Evolutionary conservation across 2,888 invertebrate genomes (phyloP).

Genomic region (Cynaeus angustus): DNA sequence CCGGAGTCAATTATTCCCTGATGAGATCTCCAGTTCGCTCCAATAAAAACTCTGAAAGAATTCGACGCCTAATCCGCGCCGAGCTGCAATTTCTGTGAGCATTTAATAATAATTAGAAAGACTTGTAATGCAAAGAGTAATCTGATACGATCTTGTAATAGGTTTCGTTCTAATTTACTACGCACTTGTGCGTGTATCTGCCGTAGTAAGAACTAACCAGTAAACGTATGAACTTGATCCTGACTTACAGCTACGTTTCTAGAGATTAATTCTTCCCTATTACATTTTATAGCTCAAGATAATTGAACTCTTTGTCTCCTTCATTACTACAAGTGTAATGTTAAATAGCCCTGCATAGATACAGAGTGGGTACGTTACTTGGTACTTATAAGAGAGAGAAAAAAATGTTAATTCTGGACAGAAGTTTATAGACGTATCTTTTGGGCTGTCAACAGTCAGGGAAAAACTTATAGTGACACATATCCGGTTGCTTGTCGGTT

Average conservation of each 20-base stretch:
- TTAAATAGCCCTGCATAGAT: slow-evolving; percentile 34
- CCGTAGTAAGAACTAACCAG: slow-evolving; percentile 37
- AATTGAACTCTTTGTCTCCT: slow-evolving; percentile 55
- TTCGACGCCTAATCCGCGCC: slow-evolving; percentile 10
- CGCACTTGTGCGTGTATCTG: slow-evolving; percentile 26
- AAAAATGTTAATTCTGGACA: too few relatives aligned
- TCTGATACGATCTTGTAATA: slow-evolving; percentile 34
- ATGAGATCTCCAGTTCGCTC: slow-evolving; percentile 6
- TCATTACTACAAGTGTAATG: slow-evolving; percentile 46
- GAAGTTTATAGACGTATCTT: slow-evolving; percentile 1
- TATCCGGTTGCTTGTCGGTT: slow-evolving; percentile 46
- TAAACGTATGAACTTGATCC: slow-evolving; percentile 47
- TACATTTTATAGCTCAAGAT: slow-evolving; percentile 50
- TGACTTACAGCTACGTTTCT: slow-evolving; percentile 46
- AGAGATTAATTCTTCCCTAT: slow-evolving; percentile 52
- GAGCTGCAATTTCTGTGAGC: slow-evolving; percentile 16
- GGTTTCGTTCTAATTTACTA: slow-evolving; percentile 40
- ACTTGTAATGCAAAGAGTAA: slow-evolving; percentile 38
- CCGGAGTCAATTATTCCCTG: slow-evolving; percentile 18
- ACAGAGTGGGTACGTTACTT: neutral
- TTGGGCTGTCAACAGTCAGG: slow-evolving; percentile 5
- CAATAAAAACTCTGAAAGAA: slow-evolving; percentile 15
- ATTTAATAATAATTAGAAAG: slow-evolving; percentile 37
- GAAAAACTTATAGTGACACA: slow-evolving; percentile 40
- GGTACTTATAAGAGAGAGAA: too few relatives aligned